A percentile compares a stretch with the other conserved stretches of the same genome.
These are phyloP conservation scores for Cyclargus thomasi DNA, from an alignment of 1,140 invertebrate genomes.

Conservation along the genomic window DNA sequence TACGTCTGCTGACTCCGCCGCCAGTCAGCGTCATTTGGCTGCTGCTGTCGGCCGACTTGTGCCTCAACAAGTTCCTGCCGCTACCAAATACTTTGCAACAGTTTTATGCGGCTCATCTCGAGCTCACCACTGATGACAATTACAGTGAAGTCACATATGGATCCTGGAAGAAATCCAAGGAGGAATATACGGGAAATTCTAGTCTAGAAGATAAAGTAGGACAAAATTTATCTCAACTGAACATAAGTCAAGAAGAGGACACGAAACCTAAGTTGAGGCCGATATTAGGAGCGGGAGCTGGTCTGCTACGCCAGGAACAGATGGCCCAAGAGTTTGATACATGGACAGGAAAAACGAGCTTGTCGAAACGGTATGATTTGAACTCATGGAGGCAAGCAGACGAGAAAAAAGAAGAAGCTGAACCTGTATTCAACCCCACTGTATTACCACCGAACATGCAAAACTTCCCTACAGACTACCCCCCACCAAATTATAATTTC, in stretches of 20 bases:
- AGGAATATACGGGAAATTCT: constrained; percentile 34
- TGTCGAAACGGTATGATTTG: constrained; percentile 58
- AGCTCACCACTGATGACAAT: constrained; percentile 51
- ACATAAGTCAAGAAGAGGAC: constrained; percentile 50
- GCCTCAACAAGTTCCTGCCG: constrained; percentile 65
- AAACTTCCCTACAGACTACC: constrained; percentile 44
- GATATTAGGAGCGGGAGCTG: constrained; percentile 61
- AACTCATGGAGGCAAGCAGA: constrained; percentile 61
- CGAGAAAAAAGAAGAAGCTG: constrained; percentile 45
- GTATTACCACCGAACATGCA: constrained; percentile 45
- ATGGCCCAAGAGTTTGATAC: constrained; percentile 52
- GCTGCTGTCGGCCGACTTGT: constrained; percentile 55
- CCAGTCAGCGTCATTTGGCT: constrained; percentile 62
- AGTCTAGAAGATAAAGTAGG: constrained; percentile 40
- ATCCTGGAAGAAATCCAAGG: constrained; percentile 60
- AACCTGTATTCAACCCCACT: constrained; percentile 49
- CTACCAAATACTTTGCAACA: constrained; percentile 61
- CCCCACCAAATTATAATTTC: constrained; percentile 44
- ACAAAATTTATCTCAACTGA: constrained; percentile 51
- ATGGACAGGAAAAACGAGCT: constrained; percentile 46
- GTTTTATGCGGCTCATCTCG: constrained; percentile 62
- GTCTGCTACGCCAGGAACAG: constrained; percentile 53
- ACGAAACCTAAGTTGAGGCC: constrained; percentile 60
- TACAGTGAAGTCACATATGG: constrained; percentile 65
- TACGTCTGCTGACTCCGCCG: constrained; percentile 52